Base-by-base conservation (phyloP, 2,888 invertebrate genomes). In the Rhabditoides inermis region DNA sequence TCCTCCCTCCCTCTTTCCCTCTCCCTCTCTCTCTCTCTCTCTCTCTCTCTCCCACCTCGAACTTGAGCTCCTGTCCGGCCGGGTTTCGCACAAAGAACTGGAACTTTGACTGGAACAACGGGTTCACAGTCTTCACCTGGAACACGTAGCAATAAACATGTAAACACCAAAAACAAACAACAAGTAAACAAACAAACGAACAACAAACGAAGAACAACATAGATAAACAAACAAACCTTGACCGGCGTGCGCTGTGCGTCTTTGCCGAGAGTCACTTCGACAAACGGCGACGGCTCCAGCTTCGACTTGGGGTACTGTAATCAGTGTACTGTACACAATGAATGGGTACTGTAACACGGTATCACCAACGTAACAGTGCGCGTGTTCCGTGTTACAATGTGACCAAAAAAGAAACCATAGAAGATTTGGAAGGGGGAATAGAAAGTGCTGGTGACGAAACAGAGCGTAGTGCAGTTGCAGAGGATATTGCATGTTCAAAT, bases 51-150 rank as follows among this genome's bases (percentile, higher is more conserved):
- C 48, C 20, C 23, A 75, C 75, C 58, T 87, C 87, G 27, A 94
- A 80, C 63, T 87, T 85, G 20, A 95, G 77, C 15, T 85, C 84
- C 75, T 92, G 88, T 27, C 87, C 86, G 76, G 90, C 88, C 0
- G 92, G 91, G 81, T 94, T 89, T 64, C 85, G 84, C 2, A 94
- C 86, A 36, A 94, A 83, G 81, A 92, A 92, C 2, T 88, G 86
- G 78, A 91, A 90, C 6, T 90, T 90, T 77, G 90, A 86, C 79
- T 94, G 92, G 85, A 88, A 95, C 47, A 91, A 86, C 0, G 95
- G 95, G 75, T 88, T 86, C 63, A 86, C 86, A 0, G 88, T 88
- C 63, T 89, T 77, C 25, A 65, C 51, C 58, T 58, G 25, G 40
- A 25, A 51, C 12, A 49, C 6, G 40, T n/a, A 18, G 20, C 7